Percentiles rank a stretch among this genome's conserved stretches.
phyloP scores from a whole-genome alignment of 2,113 vertebrate genomes.

The Takifugu bimaculatus region DNA sequence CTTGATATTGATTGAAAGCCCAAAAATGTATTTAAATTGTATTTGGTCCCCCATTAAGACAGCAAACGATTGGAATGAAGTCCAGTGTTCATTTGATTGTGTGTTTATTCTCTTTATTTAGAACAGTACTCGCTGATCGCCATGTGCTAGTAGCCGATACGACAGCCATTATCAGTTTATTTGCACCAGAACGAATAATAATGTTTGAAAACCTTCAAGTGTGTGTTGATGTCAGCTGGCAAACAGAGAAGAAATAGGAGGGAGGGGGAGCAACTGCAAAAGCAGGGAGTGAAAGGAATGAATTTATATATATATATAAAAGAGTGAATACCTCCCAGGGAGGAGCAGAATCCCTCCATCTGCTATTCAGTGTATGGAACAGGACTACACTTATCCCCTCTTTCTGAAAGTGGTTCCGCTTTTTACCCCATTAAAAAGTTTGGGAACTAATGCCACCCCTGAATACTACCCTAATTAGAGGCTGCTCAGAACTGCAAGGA shows the following conservation, averaged over 20 bases:
- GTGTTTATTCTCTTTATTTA: too few relatives aligned
- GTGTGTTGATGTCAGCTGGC: conserved; percentile 6
- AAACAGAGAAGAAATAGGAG: conserved; percentile 8
- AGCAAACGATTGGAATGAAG: too few relatives aligned
- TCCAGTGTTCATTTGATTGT: too few relatives aligned
- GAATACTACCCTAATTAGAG: conserved; percentile 87
- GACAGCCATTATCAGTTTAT: not conserved
- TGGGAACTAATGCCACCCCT: conserved; percentile 86
- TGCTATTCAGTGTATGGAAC: conserved; percentile 79
- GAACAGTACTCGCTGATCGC: too few relatives aligned
- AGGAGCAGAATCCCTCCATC: conserved; percentile 75
- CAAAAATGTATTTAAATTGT: not conserved
- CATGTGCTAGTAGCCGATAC: not conserved
- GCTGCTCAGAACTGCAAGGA: conserved; percentile 68
- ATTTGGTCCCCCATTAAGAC: not conserved
- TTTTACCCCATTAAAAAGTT: conserved; percentile 91
- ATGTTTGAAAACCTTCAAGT: not conserved
- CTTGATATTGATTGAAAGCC: not conserved
- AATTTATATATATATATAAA: conserved; percentile 47
- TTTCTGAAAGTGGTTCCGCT: conserved; percentile 81
- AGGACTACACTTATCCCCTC: conserved; percentile 83
- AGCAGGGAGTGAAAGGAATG: conserved; percentile 29
- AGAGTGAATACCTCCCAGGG: conserved; percentile 83
- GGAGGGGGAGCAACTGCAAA: conserved; percentile 49
- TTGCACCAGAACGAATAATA: not conserved